These are phyloP conservation scores for Meloidogyne hapla DNA, from an alignment of 1,140 invertebrate species.

Conservation along the genomic window DNA sequence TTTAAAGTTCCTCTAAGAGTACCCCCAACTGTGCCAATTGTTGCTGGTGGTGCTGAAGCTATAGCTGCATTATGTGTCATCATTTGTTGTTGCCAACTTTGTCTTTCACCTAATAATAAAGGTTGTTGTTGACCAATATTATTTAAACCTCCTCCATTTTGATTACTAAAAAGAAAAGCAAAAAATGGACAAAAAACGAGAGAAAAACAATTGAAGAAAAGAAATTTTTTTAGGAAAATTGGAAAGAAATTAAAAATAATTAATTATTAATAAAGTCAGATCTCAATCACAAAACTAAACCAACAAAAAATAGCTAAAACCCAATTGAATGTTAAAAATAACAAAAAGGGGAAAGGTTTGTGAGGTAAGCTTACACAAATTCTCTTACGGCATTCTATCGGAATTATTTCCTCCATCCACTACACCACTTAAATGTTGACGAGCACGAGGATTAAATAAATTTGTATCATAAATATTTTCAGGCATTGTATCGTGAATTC, in stretches of 20 bases:
- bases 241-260: no score
- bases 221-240: background rate
- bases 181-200: background rate
- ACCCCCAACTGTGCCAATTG: background rate
- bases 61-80: constrained; percentile 18
- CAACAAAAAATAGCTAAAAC: background rate
- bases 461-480: constrained; percentile 44
- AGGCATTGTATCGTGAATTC: constrained; percentile 36
- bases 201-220: background rate
- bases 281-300: background rate
- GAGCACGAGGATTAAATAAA: constrained; percentile 40
- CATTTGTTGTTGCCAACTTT: constrained; percentile 27
- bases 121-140: constrained; percentile 14
- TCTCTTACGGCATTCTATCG: background rate
- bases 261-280: background rate
- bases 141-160: constrained; percentile 8
- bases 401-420: background rate
- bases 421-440: constrained; percentile 24
- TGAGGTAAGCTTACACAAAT: background rate
- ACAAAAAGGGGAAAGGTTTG: no score
- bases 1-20: constrained; percentile 20
- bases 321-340: no score
- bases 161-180: constrained; percentile 11
- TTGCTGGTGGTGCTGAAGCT: constrained; percentile 9
- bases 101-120: background rate